A percentile compares a stretch with the other conserved stretches of the same genome.
These are phyloP conservation scores for Peromyscus attwateri DNA, from an alignment of 2,797 vertebrate genomes.

Conservation along the genomic window DNA sequence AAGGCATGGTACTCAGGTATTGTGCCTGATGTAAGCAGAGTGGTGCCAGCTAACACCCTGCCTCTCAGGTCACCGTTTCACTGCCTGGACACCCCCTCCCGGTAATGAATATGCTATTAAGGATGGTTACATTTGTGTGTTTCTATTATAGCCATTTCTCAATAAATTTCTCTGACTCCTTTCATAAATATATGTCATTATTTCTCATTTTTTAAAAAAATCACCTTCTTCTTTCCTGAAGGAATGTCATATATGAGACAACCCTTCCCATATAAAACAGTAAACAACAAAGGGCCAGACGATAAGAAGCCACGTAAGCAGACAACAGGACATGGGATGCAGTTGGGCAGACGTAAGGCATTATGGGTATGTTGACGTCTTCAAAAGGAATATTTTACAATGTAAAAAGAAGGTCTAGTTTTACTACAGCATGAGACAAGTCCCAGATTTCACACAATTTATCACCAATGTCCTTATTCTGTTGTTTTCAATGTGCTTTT, in stretches of 20 bases:
- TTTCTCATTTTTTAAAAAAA: conserved; percentile 87
- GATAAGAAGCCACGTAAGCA: conserved; percentile 84
- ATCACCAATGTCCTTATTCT: conserved; percentile 85
- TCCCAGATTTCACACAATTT: conserved; percentile 83
- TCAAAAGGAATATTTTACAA: conserved; percentile 80
- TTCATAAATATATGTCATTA: conserved; percentile 89
- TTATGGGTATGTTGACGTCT: conserved; percentile 79
- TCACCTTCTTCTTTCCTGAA: conserved; percentile 84
- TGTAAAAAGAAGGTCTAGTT: conserved; percentile 79
- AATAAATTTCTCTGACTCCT: conserved; percentile 87
- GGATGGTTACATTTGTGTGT: conserved; percentile 83
- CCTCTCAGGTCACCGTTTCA: conserved; percentile 81
- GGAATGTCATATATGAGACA: conserved; percentile 84
- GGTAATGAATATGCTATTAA: conserved; percentile 86
- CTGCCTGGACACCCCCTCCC: conserved; percentile 79
- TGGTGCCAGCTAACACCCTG: conserved; percentile 68
- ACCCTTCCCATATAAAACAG: conserved; percentile 84
- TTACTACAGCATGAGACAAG: conserved; percentile 82
- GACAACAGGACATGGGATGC: conserved; percentile 82
- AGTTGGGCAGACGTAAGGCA: conserved; percentile 76
- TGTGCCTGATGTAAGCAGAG: conserved; percentile 72
- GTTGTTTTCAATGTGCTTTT: conserved; percentile 87
- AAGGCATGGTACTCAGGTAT: conserved; percentile 72
- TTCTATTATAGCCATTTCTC: conserved; percentile 85
- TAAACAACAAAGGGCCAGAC: conserved; percentile 84